Percentiles rank a stretch among this genome's conserved stretches.
Evolutionary conservation across 2,888 invertebrate species (phyloP).

Genomic region (Nemapogon koenigi): DNA sequence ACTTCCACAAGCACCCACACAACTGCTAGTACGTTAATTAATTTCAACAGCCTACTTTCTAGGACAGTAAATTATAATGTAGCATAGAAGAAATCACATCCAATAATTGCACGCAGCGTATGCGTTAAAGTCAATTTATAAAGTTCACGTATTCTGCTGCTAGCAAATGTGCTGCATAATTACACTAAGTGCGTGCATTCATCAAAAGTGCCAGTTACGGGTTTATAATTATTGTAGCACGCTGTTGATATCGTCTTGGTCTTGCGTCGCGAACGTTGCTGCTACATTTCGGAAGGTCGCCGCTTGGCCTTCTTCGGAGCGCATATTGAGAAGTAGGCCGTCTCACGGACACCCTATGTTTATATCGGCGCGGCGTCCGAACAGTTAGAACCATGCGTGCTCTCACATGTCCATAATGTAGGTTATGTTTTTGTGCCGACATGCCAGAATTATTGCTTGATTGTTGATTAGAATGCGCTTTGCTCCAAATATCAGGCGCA

Average conservation of each 20-base stretch:
- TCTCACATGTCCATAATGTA: constrained; percentile 54
- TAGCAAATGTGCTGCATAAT: constrained; percentile 6
- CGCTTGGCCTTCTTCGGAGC: constrained; percentile 51
- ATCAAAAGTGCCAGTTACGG: constrained; percentile 7
- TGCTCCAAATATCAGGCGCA: constrained; percentile 7
- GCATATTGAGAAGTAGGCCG: constrained; percentile 4
- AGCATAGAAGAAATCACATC: too few relatives aligned
- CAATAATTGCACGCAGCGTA: too few relatives aligned
- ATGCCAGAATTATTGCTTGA: constrained; percentile 15
- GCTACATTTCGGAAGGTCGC: constrained; percentile 56
- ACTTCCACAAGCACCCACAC: too few relatives aligned
- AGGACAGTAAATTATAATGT: too few relatives aligned
- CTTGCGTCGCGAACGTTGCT: constrained; percentile 40
- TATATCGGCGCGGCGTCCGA: constrained; percentile 25
- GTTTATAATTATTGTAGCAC: constrained; percentile 7
- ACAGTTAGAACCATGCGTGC: constrained; percentile 49
- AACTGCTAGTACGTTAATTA: too few relatives aligned
- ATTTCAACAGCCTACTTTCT: too few relatives aligned
- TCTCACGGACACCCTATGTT: constrained; percentile 42
- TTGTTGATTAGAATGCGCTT: constrained; percentile 3
- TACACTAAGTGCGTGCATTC: constrained; percentile 1
- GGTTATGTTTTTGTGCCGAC: constrained; percentile 56
- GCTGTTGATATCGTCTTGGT: not conserved
- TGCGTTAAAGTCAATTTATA: too few relatives aligned
- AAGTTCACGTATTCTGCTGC: constrained; percentile 6